Evolutionary conservation across 2,888 invertebrate genomes (phyloP).

Genomic region (Micropterix aruncella): DNA sequence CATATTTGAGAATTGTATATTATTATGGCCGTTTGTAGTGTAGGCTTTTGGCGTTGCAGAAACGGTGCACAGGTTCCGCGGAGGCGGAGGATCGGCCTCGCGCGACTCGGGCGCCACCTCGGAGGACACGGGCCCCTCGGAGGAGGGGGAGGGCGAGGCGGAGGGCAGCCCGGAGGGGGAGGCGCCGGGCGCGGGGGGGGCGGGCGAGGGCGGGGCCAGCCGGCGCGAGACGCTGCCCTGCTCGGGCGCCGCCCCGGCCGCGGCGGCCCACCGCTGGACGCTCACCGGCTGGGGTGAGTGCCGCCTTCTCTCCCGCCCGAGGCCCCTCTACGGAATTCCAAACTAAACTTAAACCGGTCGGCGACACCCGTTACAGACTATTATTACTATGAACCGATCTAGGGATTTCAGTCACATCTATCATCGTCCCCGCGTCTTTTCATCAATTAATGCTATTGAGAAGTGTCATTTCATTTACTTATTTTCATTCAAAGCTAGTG

Average conservation of each 20-base stretch:
- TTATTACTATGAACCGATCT: too few species aligned
- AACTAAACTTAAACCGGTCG: too few species aligned
- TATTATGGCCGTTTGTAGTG: too few species aligned
- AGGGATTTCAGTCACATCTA: too few species aligned
- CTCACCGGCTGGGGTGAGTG: conserved; percentile 38
- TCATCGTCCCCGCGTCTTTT: too few species aligned
- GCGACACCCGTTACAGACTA: too few species aligned
- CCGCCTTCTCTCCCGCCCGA: not conserved
- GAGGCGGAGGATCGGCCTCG: conserved; percentile 28
- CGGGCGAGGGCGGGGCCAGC: conserved; percentile 21
- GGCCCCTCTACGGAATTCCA: too few species aligned
- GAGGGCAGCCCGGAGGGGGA: conserved; percentile 18
- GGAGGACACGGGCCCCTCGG: conserved; percentile 21
- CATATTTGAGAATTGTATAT: too few species aligned
- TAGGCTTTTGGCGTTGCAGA: conserved; percentile 10
- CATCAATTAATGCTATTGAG: too few species aligned
- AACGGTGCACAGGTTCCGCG: conserved; percentile 35
- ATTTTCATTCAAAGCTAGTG: too few species aligned
- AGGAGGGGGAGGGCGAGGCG: conserved; percentile 25
- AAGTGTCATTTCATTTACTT: too few species aligned
- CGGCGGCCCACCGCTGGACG: conserved; percentile 36
- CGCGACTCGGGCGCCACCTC: conserved; percentile 13
- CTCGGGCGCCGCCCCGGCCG: conserved; percentile 19
- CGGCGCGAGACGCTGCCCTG: conserved; percentile 15
- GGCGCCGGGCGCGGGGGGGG: conserved; percentile 13